Percentiles rank a stretch among this genome's conserved stretches.
These are phyloP conservation scores for Epirrhoe tristata DNA, from an alignment of 2,888 invertebrate genomes.

Conservation along the genomic window DNA sequence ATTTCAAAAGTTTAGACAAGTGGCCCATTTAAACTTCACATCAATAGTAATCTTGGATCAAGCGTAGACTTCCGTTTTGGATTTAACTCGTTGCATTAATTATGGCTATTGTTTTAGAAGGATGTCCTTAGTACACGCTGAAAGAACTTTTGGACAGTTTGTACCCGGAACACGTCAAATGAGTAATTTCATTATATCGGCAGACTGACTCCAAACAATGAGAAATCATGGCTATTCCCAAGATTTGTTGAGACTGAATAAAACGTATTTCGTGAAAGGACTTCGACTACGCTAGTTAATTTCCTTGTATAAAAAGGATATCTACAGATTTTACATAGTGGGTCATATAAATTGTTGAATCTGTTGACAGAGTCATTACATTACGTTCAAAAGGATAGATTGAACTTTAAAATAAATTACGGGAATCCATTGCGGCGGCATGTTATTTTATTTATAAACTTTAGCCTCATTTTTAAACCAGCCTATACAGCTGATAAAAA, in stretches of 20 bases:
- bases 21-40: not conserved
- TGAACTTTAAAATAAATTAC: not conserved
- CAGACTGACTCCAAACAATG: slow-evolving; percentile 7
- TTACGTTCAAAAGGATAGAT: too few species aligned
- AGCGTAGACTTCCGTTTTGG: slow-evolving; percentile 30
- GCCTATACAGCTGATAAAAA: slow-evolving; percentile 34
- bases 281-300: too few species aligned
- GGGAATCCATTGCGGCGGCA: slow-evolving; percentile 5
- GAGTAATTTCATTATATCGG: slow-evolving; percentile 52
- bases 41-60: slow-evolving; percentile 20
- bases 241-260: not conserved
- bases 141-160: slow-evolving; percentile 31
- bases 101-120: slow-evolving; percentile 34
- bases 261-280: too few species aligned
- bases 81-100: slow-evolving; percentile 16
- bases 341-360: too few species aligned
- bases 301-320: not conserved
- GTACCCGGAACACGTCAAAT: slow-evolving; percentile 49
- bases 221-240: slow-evolving; percentile 11
- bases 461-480: slow-evolving; percentile 39
- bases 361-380: too few species aligned
- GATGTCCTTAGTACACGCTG: slow-evolving; percentile 30
- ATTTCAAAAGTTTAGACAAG: not conserved
- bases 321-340: not conserved
- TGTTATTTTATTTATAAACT: slow-evolving; percentile 37